phyloP scores from a whole-genome alignment of 2,113 vertebrate species.

The Butorides virescens region DNA sequence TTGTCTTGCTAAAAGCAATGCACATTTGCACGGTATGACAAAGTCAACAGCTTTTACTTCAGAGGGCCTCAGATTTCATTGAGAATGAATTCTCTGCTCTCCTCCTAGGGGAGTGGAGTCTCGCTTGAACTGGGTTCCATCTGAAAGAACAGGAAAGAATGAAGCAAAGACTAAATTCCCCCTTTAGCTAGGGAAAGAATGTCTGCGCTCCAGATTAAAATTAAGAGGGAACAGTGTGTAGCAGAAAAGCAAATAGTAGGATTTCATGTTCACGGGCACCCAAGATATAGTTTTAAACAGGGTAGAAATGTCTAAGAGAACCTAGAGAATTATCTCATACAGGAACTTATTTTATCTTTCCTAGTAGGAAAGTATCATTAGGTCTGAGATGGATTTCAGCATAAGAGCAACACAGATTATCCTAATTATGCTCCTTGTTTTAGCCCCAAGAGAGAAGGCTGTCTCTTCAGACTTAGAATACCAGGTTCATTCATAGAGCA shows the following conservation, averaged over 20 bases:
- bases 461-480: background rate
- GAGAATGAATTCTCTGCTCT: slow-evolving; percentile 36
- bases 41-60: slow-evolving; percentile 55
- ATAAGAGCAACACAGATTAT: slow-evolving; percentile 7
- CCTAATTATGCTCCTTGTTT: background rate
- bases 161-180: background rate
- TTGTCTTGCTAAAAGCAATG: slow-evolving; percentile 71
- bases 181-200: background rate
- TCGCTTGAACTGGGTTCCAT: background rate
- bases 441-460: background rate
- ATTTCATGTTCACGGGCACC: background rate
- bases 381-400: slow-evolving; percentile 14
- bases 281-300: background rate
- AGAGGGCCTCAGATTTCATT: slow-evolving; percentile 29
- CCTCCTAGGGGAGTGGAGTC: background rate
- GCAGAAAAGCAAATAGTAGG: background rate
- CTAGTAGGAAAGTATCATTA: slow-evolving; percentile 9
- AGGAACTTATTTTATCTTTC: slow-evolving; percentile 29
- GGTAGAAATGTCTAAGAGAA: background rate
- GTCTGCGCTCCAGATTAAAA: background rate
- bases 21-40: slow-evolving; percentile 39
- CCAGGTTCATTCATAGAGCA: background rate
- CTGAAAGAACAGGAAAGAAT: background rate
- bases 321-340: background rate
- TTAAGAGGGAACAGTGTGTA: background rate